These are phyloP conservation scores for Crotalus viridis DNA, from an alignment of 2,113 vertebrate species.

Conservation along the genomic window DNA sequence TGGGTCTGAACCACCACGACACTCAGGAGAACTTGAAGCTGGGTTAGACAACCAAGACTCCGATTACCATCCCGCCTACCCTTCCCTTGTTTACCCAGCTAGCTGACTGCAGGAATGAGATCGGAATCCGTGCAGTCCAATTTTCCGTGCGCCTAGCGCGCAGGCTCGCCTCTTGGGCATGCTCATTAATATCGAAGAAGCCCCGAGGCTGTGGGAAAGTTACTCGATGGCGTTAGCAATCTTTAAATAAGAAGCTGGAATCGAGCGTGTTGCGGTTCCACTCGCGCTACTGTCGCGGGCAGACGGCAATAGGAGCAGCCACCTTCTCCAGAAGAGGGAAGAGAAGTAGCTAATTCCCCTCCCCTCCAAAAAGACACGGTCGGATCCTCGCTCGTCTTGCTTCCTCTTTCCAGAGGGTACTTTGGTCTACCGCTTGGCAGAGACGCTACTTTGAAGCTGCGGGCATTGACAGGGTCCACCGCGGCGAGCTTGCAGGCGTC, in stretches of 20 bases:
- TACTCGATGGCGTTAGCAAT: slow-evolving; percentile 20
- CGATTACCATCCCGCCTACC: neutral
- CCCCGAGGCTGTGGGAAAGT: slow-evolving; percentile 22
- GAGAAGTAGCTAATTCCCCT: neutral
- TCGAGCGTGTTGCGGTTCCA: neutral
- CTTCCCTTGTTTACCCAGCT: neutral
- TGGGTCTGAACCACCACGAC: neutral
- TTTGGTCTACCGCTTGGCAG: neutral
- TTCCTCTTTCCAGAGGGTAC: neutral
- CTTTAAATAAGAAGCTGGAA: neutral
- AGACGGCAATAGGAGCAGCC: neutral
- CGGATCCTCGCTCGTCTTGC: neutral
- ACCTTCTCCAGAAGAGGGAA: neutral
- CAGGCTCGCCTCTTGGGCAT: slow-evolving; percentile 5
- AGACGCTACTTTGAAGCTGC: neutral
- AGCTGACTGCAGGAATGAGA: neutral
- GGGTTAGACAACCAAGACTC: neutral
- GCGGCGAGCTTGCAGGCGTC: neutral
- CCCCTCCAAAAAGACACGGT: neutral
- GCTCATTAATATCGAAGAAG: neutral
- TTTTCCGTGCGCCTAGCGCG: neutral
- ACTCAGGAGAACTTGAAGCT: neutral
- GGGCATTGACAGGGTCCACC: neutral
- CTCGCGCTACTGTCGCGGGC: neutral
- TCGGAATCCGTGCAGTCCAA: neutral